phyloP scores from a whole-genome alignment of 2,888 invertebrate species.

The Dermolepida albohirtum region DNA sequence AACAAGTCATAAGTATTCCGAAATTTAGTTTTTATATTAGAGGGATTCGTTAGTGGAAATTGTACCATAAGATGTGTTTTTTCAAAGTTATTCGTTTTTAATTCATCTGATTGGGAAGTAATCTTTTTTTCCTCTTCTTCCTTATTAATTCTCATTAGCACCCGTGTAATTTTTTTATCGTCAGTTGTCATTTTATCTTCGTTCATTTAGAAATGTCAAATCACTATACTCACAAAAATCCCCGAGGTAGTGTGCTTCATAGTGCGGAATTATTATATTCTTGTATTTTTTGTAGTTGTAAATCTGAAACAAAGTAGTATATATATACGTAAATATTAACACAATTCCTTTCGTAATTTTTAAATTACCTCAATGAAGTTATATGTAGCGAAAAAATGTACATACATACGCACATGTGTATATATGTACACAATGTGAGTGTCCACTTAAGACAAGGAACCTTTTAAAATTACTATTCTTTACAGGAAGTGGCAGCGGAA shows the following conservation, averaged over 20 bases:
- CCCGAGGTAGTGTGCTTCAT: too few species aligned
- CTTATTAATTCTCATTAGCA: not conserved
- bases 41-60: conserved; percentile 1
- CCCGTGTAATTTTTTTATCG: not conserved
- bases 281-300: too few species aligned
- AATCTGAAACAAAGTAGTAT: too few species aligned
- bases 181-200: conserved; percentile 17
- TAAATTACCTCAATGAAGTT: too few species aligned
- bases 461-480: conserved; percentile 30
- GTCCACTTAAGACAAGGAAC: conserved; percentile 19
- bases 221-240: too few species aligned
- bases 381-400: too few species aligned
- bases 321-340: too few species aligned
- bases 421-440: conserved; percentile 1
- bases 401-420: too few species aligned
- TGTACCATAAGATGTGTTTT: not conserved
- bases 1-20: conserved; percentile 10
- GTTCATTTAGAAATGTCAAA: too few species aligned
- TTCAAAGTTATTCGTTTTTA: not conserved
- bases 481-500: conserved; percentile 29
- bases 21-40: conserved; percentile 1
- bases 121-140: conserved; percentile 5
- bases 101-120: too few species aligned
- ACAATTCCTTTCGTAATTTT: too few species aligned
- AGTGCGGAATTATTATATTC: too few species aligned